Conservation (phyloP, 2,888 invertebrate species). For the Rhyacophila evoluta region DNA sequence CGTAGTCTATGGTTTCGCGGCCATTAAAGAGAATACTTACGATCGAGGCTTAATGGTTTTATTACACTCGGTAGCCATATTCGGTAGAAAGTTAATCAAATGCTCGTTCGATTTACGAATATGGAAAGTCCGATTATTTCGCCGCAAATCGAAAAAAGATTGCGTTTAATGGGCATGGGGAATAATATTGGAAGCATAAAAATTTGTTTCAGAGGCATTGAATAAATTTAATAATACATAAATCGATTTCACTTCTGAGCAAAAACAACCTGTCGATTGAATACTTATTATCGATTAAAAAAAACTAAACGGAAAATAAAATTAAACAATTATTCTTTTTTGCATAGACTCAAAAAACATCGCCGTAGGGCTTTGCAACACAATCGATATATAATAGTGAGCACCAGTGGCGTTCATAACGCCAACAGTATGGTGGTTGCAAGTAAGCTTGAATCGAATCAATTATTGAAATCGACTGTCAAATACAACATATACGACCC, state of each 20-base stretch:
- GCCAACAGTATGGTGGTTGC: too few species aligned
- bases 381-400: too few species aligned
- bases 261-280: not conserved
- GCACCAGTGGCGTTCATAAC: too few species aligned
- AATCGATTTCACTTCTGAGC: not conserved
- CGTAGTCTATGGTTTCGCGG: not conserved
- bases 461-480: too few species aligned
- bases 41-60: not conserved
- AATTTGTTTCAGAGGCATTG: not conserved
- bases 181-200: not conserved
- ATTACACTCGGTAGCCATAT: not conserved
- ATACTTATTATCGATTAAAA: not conserved
- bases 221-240: not conserved
- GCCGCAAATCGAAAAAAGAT: not conserved
- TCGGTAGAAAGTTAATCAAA: not conserved
- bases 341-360: too few species aligned
- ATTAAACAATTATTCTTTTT: too few species aligned
- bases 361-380: too few species aligned
- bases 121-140: constrained; percentile 10
- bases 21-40: not conserved
- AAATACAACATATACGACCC: too few species aligned
- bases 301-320: too few species aligned
- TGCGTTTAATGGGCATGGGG: not conserved
- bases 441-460: too few species aligned
- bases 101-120: not conserved